These are phyloP conservation scores for Nymphalis io DNA, from an alignment of 1,140 invertebrate species.

Conservation along the genomic window DNA sequence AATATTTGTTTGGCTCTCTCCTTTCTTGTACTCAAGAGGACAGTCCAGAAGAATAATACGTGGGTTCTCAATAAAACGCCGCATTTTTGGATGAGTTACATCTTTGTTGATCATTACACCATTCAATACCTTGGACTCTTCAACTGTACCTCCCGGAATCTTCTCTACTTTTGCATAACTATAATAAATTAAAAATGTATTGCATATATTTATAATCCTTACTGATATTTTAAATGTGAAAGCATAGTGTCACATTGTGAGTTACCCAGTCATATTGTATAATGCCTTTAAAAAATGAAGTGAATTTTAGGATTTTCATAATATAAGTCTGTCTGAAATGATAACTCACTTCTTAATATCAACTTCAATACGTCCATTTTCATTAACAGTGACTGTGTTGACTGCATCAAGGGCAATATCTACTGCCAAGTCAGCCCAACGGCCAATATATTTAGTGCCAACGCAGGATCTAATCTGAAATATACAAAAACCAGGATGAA, in stretches of 20 bases:
- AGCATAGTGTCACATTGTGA: too few species aligned
- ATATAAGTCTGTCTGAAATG: not conserved
- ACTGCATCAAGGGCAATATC: constrained; percentile 98
- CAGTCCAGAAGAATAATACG: constrained; percentile 97
- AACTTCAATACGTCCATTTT: constrained; percentile 95
- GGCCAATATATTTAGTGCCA: constrained; percentile 98
- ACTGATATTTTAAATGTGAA: too few species aligned
- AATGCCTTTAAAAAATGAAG: too few species aligned
- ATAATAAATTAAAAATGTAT: constrained; percentile 23
- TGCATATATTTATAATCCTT: not conserved
- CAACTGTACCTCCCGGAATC: constrained; percentile 97
- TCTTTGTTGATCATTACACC: constrained; percentile 99
- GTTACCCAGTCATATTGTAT: too few species aligned
- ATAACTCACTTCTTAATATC: constrained; percentile 93
- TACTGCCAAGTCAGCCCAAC: constrained; percentile 97
- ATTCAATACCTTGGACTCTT: constrained; percentile 96
- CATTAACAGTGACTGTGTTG: constrained; percentile 92
- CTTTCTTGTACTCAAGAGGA: constrained; percentile 98
- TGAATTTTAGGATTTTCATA: too few species aligned
- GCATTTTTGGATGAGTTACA: constrained; percentile 99
- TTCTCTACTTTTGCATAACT: constrained; percentile 98
- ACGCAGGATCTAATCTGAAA: constrained; percentile 93
- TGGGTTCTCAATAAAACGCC: constrained; percentile 96
- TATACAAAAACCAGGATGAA: not conserved
- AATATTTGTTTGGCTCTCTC: constrained; percentile 98